A percentile compares a stretch with the other conserved stretches of the same genome.
These are phyloP conservation scores for Diarsia rubi DNA, from an alignment of 2,888 invertebrate genomes.

Conservation along the genomic window DNA sequence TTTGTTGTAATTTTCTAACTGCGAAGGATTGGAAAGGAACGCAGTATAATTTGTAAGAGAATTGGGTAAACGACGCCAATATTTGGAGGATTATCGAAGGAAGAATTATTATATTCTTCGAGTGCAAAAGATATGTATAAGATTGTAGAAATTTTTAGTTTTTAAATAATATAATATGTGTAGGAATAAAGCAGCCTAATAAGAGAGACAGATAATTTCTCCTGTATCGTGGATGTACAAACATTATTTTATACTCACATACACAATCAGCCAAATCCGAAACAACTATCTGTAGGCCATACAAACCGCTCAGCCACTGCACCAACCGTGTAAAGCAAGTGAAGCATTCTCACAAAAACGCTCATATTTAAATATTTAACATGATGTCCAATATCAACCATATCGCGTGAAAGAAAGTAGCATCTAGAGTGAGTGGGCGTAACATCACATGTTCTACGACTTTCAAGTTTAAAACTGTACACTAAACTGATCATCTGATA, in stretches of 20 bases:
- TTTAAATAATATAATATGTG: too few relatives aligned
- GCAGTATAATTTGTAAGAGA: constrained; percentile 13
- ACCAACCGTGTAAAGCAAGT: neutral
- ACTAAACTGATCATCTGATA: constrained; percentile 46
- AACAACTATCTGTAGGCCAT: neutral
- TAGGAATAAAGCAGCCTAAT: neutral
- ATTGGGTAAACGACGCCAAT: neutral
- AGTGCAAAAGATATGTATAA: neutral
- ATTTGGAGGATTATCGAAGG: neutral
- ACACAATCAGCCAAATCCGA: neutral
- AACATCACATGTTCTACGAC: constrained; percentile 43
- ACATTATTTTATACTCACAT: neutral
- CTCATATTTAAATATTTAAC: constrained; percentile 2
- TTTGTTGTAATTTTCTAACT: constrained; percentile 29
- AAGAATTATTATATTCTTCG: neutral
- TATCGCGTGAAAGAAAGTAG: constrained; percentile 47
- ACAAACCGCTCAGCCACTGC: neutral
- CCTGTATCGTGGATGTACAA: neutral
- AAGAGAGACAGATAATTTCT: neutral
- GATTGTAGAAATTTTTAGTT: neutral
- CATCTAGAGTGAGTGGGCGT: constrained; percentile 22
- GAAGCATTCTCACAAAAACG: neutral
- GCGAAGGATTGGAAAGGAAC: neutral
- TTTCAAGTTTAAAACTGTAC: constrained; percentile 46
- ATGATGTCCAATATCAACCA: neutral